Evolutionary conservation across 1,140 invertebrate genomes (phyloP).

Genomic region (Bombus pascuorum): DNA sequence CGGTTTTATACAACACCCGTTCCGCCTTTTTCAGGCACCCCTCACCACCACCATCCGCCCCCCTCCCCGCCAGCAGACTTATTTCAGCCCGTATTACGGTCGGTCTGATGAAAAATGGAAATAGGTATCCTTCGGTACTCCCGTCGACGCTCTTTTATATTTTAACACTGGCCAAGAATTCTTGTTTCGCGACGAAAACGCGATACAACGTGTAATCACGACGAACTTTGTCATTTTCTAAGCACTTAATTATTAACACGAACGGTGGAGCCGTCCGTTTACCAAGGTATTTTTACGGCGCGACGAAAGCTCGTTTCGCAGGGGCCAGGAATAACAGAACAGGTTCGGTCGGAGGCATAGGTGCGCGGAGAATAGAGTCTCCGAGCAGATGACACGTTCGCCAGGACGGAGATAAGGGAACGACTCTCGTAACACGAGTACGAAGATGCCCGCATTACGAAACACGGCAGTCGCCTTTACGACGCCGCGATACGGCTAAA

Average conservation of each 20-base stretch:
- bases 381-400: conserved; percentile 80
- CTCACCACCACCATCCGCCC: conserved; percentile 24
- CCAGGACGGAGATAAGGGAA: conserved; percentile 76
- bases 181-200: not conserved
- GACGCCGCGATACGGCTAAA: conserved; percentile 67
- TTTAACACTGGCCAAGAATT: conserved; percentile 51
- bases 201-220: not conserved
- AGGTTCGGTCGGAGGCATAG: conserved; percentile 51
- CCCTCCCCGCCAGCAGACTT: conserved; percentile 29
- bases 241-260: not conserved
- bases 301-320: conserved; percentile 17
- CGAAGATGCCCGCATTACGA: conserved; percentile 80
- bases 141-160: conserved; percentile 42
- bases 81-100: conserved; percentile 59
- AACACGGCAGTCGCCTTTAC: conserved; percentile 77
- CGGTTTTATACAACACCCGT: conserved; percentile 80
- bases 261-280: not conserved
- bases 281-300: not conserved
- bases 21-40: conserved; percentile 56
- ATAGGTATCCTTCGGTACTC: conserved; percentile 72
- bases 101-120: conserved; percentile 80
- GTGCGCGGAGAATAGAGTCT: conserved; percentile 62
- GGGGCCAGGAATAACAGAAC: no score
- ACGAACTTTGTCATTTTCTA: not conserved
- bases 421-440: conserved; percentile 76